Base-by-base conservation (phyloP, 1,140 invertebrate genomes). In the Bombus pyrosoma region DNA sequence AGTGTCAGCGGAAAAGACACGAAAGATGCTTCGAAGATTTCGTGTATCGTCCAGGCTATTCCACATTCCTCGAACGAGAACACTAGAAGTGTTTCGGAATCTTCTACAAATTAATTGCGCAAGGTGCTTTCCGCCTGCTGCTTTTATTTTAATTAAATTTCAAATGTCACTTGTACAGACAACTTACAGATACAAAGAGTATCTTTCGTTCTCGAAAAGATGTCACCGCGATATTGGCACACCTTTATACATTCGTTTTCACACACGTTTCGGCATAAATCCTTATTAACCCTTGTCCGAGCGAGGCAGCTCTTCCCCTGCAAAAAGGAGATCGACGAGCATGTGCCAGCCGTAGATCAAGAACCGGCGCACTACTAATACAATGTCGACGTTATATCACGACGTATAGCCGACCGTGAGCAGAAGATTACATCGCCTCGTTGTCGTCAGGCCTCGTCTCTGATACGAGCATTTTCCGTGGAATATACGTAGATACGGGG, bases 361-460 rank as follows among this genome's bases (percentile, higher is more conserved):
- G 74, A 75, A 59, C 53, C 25, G 8, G 25, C 74, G 22, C 53
- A 1, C 18, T 53, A 53, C 47, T 53, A 53, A 53, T 53, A 53
- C 74, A 59, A 39, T 57, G 47, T 18, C 73, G 73, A 74, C 47
- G 74, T 57, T 75, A 59, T 75, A 59, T 75, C 47, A 47, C 74
- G 34, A 76, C 41, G 32, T 57, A 32, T 39, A 39, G 15, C 39
- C 71, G 15, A 53, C 47, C 47, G 18, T 32, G 39, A 41, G 34
- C 34, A 34, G 34, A 59, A 76, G 53, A 76, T 76, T 76, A 76
- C 74, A 62, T 76, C 39, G 74, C 53, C 53, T 59, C 53, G 74
- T 76, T 76, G 74, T 76, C 74, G 74, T 76, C 73, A 3, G 18
- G 28, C 43, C 47, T 53, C n/a, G 22, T 32, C n/a, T 3, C 1